These are phyloP conservation scores for Campoplex capitator DNA, from an alignment of 2,888 invertebrate species.

Conservation along the genomic window DNA sequence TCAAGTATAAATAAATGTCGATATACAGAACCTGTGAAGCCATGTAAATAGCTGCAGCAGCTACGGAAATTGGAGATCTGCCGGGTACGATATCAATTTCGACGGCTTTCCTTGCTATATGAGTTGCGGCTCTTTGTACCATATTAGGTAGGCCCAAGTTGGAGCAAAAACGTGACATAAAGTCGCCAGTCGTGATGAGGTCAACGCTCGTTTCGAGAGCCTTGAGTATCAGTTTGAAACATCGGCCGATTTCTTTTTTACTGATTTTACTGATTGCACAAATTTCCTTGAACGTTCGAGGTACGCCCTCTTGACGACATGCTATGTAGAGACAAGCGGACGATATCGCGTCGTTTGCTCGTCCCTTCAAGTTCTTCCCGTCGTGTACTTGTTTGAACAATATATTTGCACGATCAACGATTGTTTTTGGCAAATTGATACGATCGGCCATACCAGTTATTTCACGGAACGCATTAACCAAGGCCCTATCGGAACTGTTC, in stretches of 20 bases:
- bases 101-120: constrained; percentile 98
- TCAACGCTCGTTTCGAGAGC: constrained; percentile 98
- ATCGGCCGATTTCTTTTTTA: constrained; percentile 99
- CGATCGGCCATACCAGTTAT: constrained; percentile 99
- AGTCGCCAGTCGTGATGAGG: constrained; percentile 98
- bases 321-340: constrained; percentile 99
- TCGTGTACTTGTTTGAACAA: constrained; percentile 99
- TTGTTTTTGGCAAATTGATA: constrained; percentile 98
- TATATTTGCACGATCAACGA: constrained; percentile 98
- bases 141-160: constrained; percentile 96
- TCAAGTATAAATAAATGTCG: neutral
- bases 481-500: constrained; percentile 97
- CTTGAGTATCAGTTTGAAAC: constrained; percentile 98
- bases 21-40: constrained; percentile 92
- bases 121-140: constrained; percentile 97
- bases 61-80: constrained; percentile 98
- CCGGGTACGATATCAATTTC: constrained; percentile 99
- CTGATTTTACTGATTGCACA: constrained; percentile 99
- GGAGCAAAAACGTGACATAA: constrained; percentile 99
- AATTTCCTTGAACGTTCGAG: constrained; percentile 99
- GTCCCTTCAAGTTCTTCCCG: constrained; percentile 97
- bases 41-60: constrained; percentile 99
- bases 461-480: constrained; percentile 98
- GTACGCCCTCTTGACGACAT: constrained; percentile 99
- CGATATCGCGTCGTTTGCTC: constrained; percentile 99